Evolutionary conservation across 1,140 invertebrate genomes (phyloP), one percentile per base, ranked within the genome.

Genomic region (Drosophila dunni): DNA sequence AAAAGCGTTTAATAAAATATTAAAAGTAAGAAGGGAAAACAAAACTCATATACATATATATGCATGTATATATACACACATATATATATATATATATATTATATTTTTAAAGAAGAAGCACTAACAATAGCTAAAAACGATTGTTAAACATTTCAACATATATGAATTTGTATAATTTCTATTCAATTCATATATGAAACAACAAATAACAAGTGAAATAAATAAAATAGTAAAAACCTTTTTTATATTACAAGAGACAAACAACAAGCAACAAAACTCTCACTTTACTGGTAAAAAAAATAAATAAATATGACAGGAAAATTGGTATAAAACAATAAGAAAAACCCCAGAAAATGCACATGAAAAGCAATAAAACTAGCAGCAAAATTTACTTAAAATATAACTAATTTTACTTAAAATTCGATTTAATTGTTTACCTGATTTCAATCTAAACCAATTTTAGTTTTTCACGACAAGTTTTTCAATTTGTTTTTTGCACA

Each of bases 181-280:
- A 81, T 80, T 89, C 46, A 70, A 83, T 79, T 81, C 50, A 75
- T 69, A 71, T 83, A 63, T 70, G 76, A 78, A 51, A 20, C 33
- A 62, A 50, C 61, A 63, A 84, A 69, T 45, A 63, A 60, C 33
- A 48, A 79, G 56, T 65, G 46, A 46, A 54, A 62, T 71, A 62
- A 72, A 45, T 46, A 70, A 61, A 74, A 44, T 34, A 65, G 61
- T 20, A 72, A 74, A 77, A 67, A 17, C 20, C 46, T 71, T 70
- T 85, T 88, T 89, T 89, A 89, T 89, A 90, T 90, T 90, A 90
- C 86, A 90, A 90, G 86, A 89, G 80, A 83, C 83, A 88, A 74
- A 71, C 44, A 44, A 51, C 17, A 71, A 34, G 50, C 50, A 77
- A 78, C 56, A 44, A 58, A 81, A 71, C 79, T 79, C 75, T 90